Percentiles rank a stretch among this genome's conserved stretches.
phyloP scores from a whole-genome alignment of 2,888 invertebrate species.

The Drosophila recens region DNA sequence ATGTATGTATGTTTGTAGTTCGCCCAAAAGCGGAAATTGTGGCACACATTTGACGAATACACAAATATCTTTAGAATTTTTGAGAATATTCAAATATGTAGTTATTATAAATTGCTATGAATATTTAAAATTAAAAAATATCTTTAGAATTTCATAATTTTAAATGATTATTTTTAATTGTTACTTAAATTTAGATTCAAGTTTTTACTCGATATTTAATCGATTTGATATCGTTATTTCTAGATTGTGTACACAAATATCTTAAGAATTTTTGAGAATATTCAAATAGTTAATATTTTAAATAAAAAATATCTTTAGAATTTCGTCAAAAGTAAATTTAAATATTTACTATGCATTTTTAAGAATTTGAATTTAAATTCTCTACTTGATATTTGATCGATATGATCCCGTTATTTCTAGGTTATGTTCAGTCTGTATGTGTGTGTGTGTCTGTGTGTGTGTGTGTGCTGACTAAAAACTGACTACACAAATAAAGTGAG shows the following conservation, averaged over 20 bases:
- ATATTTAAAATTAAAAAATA: too few species aligned
- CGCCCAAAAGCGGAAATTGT: conserved; percentile 51
- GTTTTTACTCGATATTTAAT: conserved; percentile 5
- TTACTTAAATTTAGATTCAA: background rate
- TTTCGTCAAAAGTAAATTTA: too few species aligned
- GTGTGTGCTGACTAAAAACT: conserved; percentile 35
- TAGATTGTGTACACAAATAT: conserved; percentile 15
- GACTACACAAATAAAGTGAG: conserved; percentile 37
- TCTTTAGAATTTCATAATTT: too few species aligned
- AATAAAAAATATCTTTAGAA: too few species aligned
- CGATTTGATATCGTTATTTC: background rate
- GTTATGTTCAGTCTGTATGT: conserved; percentile 4
- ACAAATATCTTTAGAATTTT: conserved; percentile 29
- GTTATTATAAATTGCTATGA: too few species aligned
- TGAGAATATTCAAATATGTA: too few species aligned
- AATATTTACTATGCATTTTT: too few species aligned
- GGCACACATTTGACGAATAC: conserved; percentile 49
- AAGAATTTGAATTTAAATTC: too few species aligned
- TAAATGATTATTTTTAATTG: too few species aligned
- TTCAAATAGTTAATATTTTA: too few species aligned
- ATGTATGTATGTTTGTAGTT: background rate
- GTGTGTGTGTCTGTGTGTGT: background rate
- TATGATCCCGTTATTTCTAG: conserved; percentile 9
- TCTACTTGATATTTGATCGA: conserved; percentile 3
- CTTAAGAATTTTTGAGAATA: too few species aligned